Evolutionary conservation across 2,797 vertebrate species (phyloP), one percentile per base, ranked within the genome.

Genomic region (Paratrypauchen microcephalus): DNA sequence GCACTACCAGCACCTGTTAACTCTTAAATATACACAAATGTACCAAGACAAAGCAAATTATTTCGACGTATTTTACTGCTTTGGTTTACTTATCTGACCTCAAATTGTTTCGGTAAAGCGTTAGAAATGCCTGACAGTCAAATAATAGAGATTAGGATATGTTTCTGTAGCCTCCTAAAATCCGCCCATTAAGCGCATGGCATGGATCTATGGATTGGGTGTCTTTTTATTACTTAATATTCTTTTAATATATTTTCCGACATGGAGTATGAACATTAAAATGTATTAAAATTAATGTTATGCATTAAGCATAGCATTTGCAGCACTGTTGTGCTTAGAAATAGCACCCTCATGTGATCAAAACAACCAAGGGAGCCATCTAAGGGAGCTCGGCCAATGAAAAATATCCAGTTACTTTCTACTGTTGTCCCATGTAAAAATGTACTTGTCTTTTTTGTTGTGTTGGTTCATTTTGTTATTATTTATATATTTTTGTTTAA

Each of bases 111-210:
- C n/a, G 15, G 21, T 26, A 65, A 50, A 16, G 18, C 16, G 32
- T 11, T 30, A 12, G 7, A 1, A 2, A 28, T 13, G 24, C 63
- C 82, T 81, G 73, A 56, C 26, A 89, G 71, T 72, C 72, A 0
- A 1, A 15, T 18, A 0, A 5, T 0, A 24, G 83, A 78, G 64
- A 16, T 16, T 63, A 1, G 1, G 0, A 0, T 13, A 16, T 0
- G 16, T 16, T 28, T 24, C 13, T 9, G 19, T 12, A 54, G 9
- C 52, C 52, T n/a, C 21, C 8, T n/a, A 54, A 19, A 11, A 54
- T 23, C 52, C 8, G 52, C 52, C n/a, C 52, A 54, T 12, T 5
- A 54, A 50, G 21, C 4, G 41, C 41, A 45, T 15, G 4, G 3
- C 3, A 1, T 45, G 41, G 41, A 45, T 45, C 41, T 45, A 45